Evolutionary conservation across 2,888 invertebrate genomes (phyloP).

Genomic region (Ennomos erosarius): DNA sequence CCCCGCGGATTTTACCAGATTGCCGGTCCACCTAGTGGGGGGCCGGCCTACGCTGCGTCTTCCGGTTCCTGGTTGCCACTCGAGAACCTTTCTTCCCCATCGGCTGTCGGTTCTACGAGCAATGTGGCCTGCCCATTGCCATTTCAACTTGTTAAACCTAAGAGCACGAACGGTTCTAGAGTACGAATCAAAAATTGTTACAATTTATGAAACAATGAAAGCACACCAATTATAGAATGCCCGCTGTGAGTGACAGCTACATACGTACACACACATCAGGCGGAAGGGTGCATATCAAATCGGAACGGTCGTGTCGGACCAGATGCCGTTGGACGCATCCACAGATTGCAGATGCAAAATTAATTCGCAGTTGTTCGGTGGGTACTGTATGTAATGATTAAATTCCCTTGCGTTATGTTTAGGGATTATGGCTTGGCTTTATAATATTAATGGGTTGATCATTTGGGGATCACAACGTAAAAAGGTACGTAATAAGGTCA

Average conservation of each 20-base stretch:
- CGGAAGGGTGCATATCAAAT: slow-evolving; percentile 80
- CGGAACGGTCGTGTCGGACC: slow-evolving; percentile 69
- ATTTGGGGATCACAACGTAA: no score
- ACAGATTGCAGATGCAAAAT: slow-evolving; percentile 78
- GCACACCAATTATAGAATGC: slow-evolving; percentile 31
- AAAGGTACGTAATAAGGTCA: no score
- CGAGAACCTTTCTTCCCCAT: no score
- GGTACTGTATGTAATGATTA: slow-evolving; percentile 39
- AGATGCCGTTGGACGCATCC: slow-evolving; percentile 64
- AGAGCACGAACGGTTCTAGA: no score
- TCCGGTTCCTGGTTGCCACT: no score
- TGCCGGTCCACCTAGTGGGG: no score
- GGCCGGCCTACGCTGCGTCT: no score
- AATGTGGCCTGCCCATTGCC: no score
- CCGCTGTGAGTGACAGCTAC: slow-evolving; percentile 39
- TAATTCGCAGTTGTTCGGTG: slow-evolving; percentile 62
- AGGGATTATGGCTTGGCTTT: slow-evolving; percentile 9
- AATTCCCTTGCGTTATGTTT: slow-evolving; percentile 36
- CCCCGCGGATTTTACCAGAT: no score
- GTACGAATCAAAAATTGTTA: not conserved
- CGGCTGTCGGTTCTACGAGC: no score
- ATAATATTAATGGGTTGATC: slow-evolving; percentile 1
- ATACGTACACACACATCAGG: slow-evolving; percentile 44
- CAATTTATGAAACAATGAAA: slow-evolving; percentile 27
- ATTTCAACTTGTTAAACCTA: no score